Percentiles rank a stretch among this genome's conserved stretches.
Conservation (phyloP, 2,113 vertebrate genomes). For the Calyptomena viridis region DNA sequence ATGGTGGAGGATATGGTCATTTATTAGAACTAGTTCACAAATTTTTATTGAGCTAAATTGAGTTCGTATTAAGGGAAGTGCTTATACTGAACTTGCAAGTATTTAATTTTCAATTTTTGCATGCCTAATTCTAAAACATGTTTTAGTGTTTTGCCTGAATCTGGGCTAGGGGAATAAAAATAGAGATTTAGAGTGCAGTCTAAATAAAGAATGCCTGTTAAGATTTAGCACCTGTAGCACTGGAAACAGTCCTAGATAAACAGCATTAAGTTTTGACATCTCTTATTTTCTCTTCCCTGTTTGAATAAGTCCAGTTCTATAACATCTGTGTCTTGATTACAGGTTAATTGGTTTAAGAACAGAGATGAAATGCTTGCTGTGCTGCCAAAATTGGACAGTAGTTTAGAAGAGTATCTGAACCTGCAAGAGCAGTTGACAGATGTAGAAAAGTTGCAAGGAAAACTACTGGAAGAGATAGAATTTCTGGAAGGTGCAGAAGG, state of each 20-base stretch:
- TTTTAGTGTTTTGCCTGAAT: neutral
- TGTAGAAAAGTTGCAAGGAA: constrained; percentile 88
- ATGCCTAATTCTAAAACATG: neutral
- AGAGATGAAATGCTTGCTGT: constrained; percentile 94
- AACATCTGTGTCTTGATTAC: neutral
- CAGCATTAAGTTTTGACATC: neutral
- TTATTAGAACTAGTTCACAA: neutral
- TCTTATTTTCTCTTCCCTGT: neutral
- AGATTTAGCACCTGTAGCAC: neutral
- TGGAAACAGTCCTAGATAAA: neutral
- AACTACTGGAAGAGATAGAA: constrained; percentile 88
- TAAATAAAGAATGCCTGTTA: neutral
- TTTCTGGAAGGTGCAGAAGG: constrained; percentile 94
- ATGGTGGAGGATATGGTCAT: neutral
- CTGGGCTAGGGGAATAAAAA: neutral
- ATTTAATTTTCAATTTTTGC: neutral
- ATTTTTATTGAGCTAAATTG: neutral
- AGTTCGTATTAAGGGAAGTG: neutral
- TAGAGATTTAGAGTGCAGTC: neutral
- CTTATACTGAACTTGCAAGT: neutral
- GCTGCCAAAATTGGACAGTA: constrained; percentile 89
- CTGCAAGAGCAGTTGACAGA: constrained; percentile 89
- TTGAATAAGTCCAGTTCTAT: neutral
- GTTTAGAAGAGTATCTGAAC: constrained; percentile 88
- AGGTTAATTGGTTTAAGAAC: constrained; percentile 99